Evolutionary conservation across 92 coral and sea anemone species (phyloP).

Genomic region (Montipora capitata): DNA sequence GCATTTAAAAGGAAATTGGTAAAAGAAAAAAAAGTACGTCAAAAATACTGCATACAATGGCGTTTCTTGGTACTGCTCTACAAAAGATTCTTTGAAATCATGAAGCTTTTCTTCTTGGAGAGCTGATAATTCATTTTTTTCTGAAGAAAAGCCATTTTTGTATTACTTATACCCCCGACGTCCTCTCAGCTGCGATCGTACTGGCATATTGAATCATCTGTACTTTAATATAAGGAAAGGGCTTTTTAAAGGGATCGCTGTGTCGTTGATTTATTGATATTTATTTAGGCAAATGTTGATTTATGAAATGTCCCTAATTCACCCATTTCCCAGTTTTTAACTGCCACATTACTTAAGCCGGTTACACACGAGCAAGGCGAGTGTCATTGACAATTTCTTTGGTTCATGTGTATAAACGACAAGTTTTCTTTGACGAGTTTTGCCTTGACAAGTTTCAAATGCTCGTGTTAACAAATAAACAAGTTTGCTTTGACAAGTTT

Average conservation of each 20-base stretch:
- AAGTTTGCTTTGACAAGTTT: no score
- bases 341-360: not conserved
- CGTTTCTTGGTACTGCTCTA: slow-evolving; percentile 93
- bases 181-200: slow-evolving; percentile 45
- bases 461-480: no score
- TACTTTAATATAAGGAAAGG: no score
- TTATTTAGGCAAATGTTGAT: not conserved
- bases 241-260: rapidly evolving
- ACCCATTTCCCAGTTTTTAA: no score
- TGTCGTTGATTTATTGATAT: no score
- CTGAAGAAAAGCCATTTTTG: slow-evolving; percentile 79
- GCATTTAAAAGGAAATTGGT: no score
- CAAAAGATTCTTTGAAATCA: slow-evolving; percentile 66
- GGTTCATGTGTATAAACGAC: no score
- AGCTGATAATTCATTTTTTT: slow-evolving; percentile 73
- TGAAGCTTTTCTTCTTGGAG: slow-evolving; percentile 53
- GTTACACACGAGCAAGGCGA: no score
- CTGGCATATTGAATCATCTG: slow-evolving; percentile 57
- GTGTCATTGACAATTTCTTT: no score
- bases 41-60: slow-evolving; percentile 89
- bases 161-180: slow-evolving; percentile 44
- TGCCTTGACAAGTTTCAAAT: no score
- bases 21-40: slow-evolving; percentile 79
- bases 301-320: not conserved
- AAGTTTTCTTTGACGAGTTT: no score